Conservation (phyloP, 1,140 invertebrate genomes). For the Drosophila parabipectinata region DNA sequence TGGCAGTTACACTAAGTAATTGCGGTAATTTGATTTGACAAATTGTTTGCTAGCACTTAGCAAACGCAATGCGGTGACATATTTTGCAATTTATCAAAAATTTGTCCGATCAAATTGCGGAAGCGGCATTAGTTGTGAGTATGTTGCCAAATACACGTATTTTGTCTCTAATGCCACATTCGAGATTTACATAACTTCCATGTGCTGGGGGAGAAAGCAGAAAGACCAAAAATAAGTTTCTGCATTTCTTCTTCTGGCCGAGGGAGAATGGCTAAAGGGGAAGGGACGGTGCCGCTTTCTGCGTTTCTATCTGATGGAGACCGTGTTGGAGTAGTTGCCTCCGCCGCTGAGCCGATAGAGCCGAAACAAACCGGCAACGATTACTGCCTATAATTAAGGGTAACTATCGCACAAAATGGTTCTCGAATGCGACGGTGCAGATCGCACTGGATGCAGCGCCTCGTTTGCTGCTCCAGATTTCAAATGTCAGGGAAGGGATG, state of each 20-base stretch:
- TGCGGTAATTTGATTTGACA: constrained; percentile 76
- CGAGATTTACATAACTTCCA: constrained; percentile 59
- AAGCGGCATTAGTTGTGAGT: constrained; percentile 30
- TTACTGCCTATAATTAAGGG: constrained; percentile 59
- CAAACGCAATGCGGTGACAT: constrained; percentile 41
- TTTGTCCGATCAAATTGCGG: constrained; percentile 40
- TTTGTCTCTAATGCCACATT: constrained; percentile 30
- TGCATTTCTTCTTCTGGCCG: constrained; percentile 48
- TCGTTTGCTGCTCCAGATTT: constrained; percentile 56
- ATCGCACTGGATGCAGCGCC: constrained; percentile 31
- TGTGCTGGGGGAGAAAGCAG: constrained; percentile 60
- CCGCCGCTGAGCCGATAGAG: constrained; percentile 30
- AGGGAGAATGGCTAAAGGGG: constrained; percentile 10
- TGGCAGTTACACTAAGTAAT: constrained; percentile 68
- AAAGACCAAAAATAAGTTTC: constrained; percentile 26
- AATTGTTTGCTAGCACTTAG: constrained; percentile 73
- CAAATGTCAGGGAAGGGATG: constrained; percentile 53
- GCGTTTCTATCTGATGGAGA: constrained; percentile 46
- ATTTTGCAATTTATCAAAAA: constrained; percentile 65
- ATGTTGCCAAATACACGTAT: constrained; percentile 49
- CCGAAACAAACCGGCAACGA: constrained; percentile 32
- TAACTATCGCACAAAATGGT: constrained; percentile 60
- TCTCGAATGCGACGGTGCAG: constrained; percentile 60
- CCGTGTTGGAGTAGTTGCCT: constrained; percentile 20
- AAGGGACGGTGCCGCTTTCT: constrained; percentile 68